phyloP scores from a whole-genome alignment of 2,113 vertebrate species.

The Brachyistius frenatus region DNA sequence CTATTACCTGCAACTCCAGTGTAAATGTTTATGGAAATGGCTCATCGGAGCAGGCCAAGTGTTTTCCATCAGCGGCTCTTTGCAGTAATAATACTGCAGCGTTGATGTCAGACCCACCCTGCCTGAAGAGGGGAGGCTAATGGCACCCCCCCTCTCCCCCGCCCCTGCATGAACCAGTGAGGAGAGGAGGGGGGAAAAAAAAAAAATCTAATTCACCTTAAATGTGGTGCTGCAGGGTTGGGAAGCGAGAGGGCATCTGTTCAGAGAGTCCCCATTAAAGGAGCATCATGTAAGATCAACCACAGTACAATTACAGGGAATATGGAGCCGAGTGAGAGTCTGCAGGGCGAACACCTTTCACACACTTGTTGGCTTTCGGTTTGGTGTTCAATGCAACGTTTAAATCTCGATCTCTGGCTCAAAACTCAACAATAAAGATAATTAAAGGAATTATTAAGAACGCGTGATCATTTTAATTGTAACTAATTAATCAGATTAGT shows the following conservation, averaged over 20 bases:
- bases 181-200: background rate
- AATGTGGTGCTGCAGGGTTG: constrained; percentile 52
- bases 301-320: constrained; percentile 30
- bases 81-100: constrained; percentile 69
- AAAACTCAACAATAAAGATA: too few species aligned
- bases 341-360: constrained; percentile 5
- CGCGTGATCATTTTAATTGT: too few species aligned
- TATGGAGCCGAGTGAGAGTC: constrained; percentile 2
- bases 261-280: constrained; percentile 54
- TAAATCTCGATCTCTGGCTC: too few species aligned
- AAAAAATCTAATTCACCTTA: constrained; percentile 61
- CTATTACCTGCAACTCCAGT: constrained; percentile 47
- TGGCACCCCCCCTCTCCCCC: constrained; percentile 15
- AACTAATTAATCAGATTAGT: too few species aligned
- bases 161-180: constrained; percentile 30
- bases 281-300: constrained; percentile 49
- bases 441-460: too few species aligned
- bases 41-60: constrained; percentile 61
- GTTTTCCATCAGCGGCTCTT: constrained; percentile 73
- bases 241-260: constrained; percentile 44
- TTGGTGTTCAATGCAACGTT: too few species aligned
- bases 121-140: constrained; percentile 62
- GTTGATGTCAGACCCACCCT: constrained; percentile 60
- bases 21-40: constrained; percentile 72
- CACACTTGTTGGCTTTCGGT: background rate